Base-by-base conservation (phyloP, 2,797 vertebrate species). In the Nyctalus aviator region DNA sequence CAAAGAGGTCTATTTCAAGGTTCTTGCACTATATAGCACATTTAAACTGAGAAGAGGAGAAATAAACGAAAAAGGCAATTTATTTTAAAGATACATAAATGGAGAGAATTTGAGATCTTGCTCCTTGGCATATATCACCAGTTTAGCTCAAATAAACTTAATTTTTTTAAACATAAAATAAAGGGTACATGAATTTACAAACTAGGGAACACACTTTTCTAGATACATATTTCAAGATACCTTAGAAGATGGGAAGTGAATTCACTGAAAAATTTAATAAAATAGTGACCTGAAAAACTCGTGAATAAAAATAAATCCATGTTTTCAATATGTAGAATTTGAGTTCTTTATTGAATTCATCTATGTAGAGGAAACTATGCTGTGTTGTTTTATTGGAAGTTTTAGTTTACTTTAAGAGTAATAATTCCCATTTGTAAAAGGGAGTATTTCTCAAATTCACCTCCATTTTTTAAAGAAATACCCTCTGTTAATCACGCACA, bases 391-490 rank as follows among this genome's bases (percentile, higher is more conserved):
- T 68, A 37, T 23, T 93, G 15, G 9, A 94, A 53, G 15, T 69
- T 91, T 93, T 84, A 17, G 85, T 90, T 93, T 76, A 79, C 12
- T 93, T 93, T 30, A 59, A 48, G 46, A 88, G 23, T 76, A 37
- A 27, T 77, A 27, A 88, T 84, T 90, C 41, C 32, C 83, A 46
- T 88, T 96, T 88, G 12, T 50, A 27, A 95, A 94, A 44, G 27
- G 18, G 88, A 69, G 18, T 88, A 37, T 50, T 92, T 81, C 66
- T 95, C 32, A 84, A 72, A 46, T 81, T 94, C 59, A 75, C 35
- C 46, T 94, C n/a, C 21, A 50, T 27, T 48, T 91, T 75, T 88
- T 35, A n/a, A 92, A 81, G 78, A 86, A 96, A 95, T 90, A 50
- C 71, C 50, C 20, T 83, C 21, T 90, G 27, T 81, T 92, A 48